Base-by-base conservation (phyloP, 2,888 invertebrate species). In the Opisthograptis luteolata region DNA sequence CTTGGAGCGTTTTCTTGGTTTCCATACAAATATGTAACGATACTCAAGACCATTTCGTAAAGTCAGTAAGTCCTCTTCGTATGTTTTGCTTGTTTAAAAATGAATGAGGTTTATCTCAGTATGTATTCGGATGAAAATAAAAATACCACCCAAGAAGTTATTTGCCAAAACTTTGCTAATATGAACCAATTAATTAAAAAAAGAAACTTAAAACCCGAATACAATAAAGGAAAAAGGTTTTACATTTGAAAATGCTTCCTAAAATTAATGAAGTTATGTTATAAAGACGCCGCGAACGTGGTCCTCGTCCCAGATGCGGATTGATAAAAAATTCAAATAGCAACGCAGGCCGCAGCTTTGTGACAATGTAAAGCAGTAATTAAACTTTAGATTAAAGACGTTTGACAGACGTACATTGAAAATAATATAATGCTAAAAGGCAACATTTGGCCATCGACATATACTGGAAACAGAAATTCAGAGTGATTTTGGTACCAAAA, bases 321-420 rank as follows among this genome's bases (percentile, higher is more conserved):
- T 61, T 56, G 55, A 60, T 65, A 51, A 62, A 71, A 66, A 62
- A 61, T 62, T 58, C 52, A 57, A 55, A 55, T 34, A 52, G 24
- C 22, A 19, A 41, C 44, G 36, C 42, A 39, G 34, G 44, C n/a
- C n/a, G n/a, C 30, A 34, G 42, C 14, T 10, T 47, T 47, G 55
- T 45, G 55, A 61, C 9, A 9, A 10, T 17, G 13, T 12, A 27
- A 27, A 5, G 12, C 39, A 39, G 39, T n/a, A 1, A 14, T 35
- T 27, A 10, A 42, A 17, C 10, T 15, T n/a, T 3, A 14, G 10
- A 1, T 8, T 25, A 17, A 9, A 12, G 4, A 12, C 0, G 1
- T 28, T 12, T 6, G 13, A 30, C 7, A 2, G 4, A 1, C 9
- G 9, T 4, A 25, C 9, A 25, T 9, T 25, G 9, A 3, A 25